A percentile compares a stretch with the other conserved stretches of the same genome.
Conservation (phyloP, 2,888 invertebrate genomes). For the Linyphia triangularis region DNA sequence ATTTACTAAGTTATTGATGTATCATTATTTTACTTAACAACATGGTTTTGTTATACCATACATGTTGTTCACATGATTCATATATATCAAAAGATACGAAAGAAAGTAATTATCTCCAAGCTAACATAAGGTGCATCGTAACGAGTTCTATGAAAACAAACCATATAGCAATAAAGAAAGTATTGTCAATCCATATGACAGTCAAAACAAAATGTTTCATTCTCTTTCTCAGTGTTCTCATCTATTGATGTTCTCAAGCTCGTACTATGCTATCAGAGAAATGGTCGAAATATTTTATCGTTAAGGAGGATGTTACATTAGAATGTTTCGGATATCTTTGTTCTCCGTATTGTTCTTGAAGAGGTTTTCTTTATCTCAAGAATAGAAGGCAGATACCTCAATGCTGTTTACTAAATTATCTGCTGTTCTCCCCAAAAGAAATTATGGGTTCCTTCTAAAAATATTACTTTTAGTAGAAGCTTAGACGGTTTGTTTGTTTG, state of each 20-base stretch:
- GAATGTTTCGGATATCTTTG: too few species aligned
- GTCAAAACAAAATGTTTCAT: background rate
- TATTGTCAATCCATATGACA: constrained; percentile 25
- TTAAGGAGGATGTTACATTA: too few species aligned
- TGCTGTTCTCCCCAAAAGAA: too few species aligned
- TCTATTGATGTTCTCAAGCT: background rate
- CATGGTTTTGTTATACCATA: background rate
- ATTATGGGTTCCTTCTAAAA: too few species aligned
- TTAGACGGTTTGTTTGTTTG: too few species aligned
- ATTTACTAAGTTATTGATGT: too few species aligned
- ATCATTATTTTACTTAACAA: background rate
- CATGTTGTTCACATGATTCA: background rate
- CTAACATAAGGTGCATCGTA: background rate
- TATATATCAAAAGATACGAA: background rate
- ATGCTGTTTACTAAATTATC: too few species aligned
- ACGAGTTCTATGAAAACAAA: background rate
- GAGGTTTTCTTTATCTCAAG: too few species aligned
- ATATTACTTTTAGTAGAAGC: too few species aligned
- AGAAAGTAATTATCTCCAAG: background rate
- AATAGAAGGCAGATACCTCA: too few species aligned
- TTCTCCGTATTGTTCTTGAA: too few species aligned
- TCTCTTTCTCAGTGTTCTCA: background rate
- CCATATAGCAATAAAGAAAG: background rate
- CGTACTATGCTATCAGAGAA: background rate
- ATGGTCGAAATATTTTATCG: background rate